Base-by-base conservation (phyloP, 1,140 invertebrate species). In the Monochamus saltuarius region DNA sequence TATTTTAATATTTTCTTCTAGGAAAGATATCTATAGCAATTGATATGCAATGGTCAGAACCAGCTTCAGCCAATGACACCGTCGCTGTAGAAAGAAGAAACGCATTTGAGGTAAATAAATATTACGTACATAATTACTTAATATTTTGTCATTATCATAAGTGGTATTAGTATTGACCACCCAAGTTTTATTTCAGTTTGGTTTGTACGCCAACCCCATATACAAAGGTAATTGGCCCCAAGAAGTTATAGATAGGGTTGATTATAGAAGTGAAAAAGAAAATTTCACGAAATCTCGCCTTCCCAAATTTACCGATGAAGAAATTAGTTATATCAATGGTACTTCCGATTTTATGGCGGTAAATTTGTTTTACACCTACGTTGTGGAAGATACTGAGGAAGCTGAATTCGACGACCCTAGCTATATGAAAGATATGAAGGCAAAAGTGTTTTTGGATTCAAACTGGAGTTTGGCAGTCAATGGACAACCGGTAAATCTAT, bases 131-230 rank as follows among this genome's bases (percentile, higher is more conserved):
- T n/a, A n/a, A n/a, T n/a, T n/a, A n/a, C n/a, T n/a, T n/a, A n/a
- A n/a, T n/a, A n/a, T n/a, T n/a, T n/a, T n/a, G n/a, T n/a, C n/a
- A n/a, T n/a, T n/a, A n/a, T n/a, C n/a, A n/a, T n/a, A n/a, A n/a
- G 6, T 29, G 22, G 22, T 6, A 6, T 29, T 2, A 29, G 6
- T 29, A 29, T 29, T 29, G 6, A 29, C 2, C 22, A 29, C 2
- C 22, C 6, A 29, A 29, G 6, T 34, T 42, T 46, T 29, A 64
- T 77, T 79, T 49, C 71, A 83, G 80, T 81, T 84, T 60, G 83
- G 83, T 2, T 82, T 82, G 79, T 87, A 83, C 65, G 83, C 79
- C 0, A 79, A 87, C 74, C 86, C 87, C 6, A 85, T 89, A 52
- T 87, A 81, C 56, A 73, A 76, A 7, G 87, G 87, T 7, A 83